Evolutionary conservation across 2,797 vertebrate species (phyloP).

Genomic region (Stomatorhinus walkeri): DNA sequence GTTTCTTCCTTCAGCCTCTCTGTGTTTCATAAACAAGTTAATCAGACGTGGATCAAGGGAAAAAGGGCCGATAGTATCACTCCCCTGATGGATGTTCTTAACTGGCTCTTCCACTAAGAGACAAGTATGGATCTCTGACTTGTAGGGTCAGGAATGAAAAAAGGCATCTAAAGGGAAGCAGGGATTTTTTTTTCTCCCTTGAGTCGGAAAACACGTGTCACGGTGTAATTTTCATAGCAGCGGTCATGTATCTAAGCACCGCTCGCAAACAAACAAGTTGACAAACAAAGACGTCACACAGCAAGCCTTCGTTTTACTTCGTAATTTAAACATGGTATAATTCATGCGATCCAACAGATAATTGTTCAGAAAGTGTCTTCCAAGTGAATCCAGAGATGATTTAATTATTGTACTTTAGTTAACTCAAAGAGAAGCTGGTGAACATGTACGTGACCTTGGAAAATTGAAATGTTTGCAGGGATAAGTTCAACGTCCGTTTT

Average conservation of each 20-base stretch:
- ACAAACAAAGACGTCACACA: neutral
- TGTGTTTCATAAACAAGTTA: neutral
- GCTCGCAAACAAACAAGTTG: neutral
- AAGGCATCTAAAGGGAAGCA: neutral
- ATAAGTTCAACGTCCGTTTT: neutral
- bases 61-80: neutral
- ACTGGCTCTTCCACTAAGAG: neutral
- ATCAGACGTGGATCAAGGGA: neutral
- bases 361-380: neutral
- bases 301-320: neutral
- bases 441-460: neutral
- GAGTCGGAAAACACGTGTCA: slow-evolving; percentile 12
- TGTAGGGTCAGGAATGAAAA: slow-evolving; percentile 18
- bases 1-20: neutral
- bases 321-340: neutral
- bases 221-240: neutral
- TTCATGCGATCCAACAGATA: neutral
- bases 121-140: slow-evolving; percentile 19
- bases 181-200: neutral
- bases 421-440: neutral
- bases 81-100: neutral
- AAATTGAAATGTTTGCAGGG: neutral
- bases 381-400: neutral
- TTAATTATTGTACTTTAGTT: neutral
- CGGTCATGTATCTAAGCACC: slow-evolving; percentile 2